These are phyloP conservation scores for Archegozetes longisetosus DNA, from an alignment of 1,140 invertebrate genomes.

Conservation along the genomic window DNA sequence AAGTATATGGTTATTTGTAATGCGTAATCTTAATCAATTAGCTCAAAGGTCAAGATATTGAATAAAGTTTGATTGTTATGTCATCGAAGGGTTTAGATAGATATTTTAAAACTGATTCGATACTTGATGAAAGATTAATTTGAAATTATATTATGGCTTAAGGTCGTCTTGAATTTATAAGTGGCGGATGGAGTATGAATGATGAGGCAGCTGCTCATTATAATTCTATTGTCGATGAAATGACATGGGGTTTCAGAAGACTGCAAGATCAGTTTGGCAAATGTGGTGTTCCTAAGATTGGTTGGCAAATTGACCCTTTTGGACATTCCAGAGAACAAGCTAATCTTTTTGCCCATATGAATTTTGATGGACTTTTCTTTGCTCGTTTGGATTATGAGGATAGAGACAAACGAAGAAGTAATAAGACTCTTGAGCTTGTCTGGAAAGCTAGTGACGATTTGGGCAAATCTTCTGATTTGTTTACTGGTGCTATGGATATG, in stretches of 20 bases:
- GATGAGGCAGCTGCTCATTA: constrained; percentile 86
- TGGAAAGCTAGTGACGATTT: constrained; percentile 22
- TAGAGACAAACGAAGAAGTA: neutral
- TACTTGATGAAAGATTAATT: too few relatives aligned
- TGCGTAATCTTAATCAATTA: too few relatives aligned
- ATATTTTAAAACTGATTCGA: too few relatives aligned
- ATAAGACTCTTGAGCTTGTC: constrained; percentile 14
- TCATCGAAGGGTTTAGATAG: too few relatives aligned
- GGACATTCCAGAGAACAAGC: constrained; percentile 41
- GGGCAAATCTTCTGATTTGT: constrained; percentile 26
- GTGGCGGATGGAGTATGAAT: constrained; percentile 69
- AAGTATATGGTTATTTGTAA: too few relatives aligned
- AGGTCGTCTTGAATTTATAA: constrained; percentile 82
- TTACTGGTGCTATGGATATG: constrained; percentile 33
- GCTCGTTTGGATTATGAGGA: constrained; percentile 13
- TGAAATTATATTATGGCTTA: too few relatives aligned
- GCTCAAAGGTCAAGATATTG: too few relatives aligned
- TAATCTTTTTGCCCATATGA: constrained; percentile 36
- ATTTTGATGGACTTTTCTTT: constrained; percentile 17
- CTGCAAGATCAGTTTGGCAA: constrained; percentile 38
- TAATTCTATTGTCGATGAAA: constrained; percentile 85
- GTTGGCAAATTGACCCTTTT: constrained; percentile 49
- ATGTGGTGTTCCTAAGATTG: constrained; percentile 38
- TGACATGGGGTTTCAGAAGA: constrained; percentile 35
- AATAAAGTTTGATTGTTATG: too few relatives aligned